Conservation (phyloP, 2,888 invertebrate genomes). For the Catocala fraxini region DNA sequence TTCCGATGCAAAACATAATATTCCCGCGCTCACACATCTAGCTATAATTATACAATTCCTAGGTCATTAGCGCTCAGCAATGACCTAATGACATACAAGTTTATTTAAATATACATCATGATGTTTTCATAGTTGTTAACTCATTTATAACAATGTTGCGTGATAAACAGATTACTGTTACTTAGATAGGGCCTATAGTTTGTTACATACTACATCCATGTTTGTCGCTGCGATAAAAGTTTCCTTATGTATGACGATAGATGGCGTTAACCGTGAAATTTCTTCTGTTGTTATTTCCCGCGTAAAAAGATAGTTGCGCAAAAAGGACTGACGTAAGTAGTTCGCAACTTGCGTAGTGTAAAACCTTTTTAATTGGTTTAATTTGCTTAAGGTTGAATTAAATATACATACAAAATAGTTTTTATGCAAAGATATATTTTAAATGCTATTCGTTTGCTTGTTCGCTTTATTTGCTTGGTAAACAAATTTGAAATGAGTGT, state of each 20-base stretch:
- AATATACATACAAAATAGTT: conserved; percentile 26
- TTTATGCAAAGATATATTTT: conserved; percentile 29
- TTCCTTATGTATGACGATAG: conserved; percentile 12
- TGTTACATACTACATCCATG: background rate
- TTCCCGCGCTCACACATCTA: conserved; percentile 19
- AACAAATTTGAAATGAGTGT: conserved; percentile 12
- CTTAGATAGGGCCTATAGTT: background rate
- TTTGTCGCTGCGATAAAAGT: conserved; percentile 17
- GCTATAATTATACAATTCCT: conserved; percentile 45
- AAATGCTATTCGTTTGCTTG: conserved; percentile 21
- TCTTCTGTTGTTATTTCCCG: conserved; percentile 3
- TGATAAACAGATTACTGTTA: conserved; percentile 32
- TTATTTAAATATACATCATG: conserved; percentile 33
- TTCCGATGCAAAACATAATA: too few species aligned
- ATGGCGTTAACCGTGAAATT: conserved; percentile 18
- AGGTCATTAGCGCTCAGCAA: conserved; percentile 53
- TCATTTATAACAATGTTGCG: conserved; percentile 36
- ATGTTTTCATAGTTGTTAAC: conserved; percentile 38
- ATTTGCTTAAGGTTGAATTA: conserved; percentile 20
- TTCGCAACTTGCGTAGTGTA: too few species aligned
- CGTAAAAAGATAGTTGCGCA: conserved; percentile 3
- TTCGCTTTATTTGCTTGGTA: conserved; percentile 14
- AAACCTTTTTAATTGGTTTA: conserved; percentile 20
- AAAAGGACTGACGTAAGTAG: conserved; percentile 4
- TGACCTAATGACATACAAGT: conserved; percentile 58